Evolutionary conservation across 2,888 invertebrate genomes (phyloP).

Genomic region (Flexamia atlantica): DNA sequence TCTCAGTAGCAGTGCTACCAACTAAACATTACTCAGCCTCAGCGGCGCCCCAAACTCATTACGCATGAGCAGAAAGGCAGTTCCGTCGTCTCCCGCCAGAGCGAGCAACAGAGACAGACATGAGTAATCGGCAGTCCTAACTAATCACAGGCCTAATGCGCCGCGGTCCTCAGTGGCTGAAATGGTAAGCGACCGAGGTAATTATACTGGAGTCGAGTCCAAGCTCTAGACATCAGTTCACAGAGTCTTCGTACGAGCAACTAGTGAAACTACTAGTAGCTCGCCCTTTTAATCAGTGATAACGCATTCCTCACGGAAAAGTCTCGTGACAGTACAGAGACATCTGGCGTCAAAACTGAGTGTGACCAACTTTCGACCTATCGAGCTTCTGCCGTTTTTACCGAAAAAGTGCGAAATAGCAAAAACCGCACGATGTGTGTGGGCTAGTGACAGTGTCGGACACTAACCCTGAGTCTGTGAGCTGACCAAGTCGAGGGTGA

Average conservation of each 20-base stretch:
- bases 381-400: neutral
- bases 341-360: neutral
- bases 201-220: no score
- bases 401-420: neutral
- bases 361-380: slow-evolving; percentile 12
- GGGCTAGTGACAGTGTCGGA: neutral
- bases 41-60: no score
- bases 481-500: neutral
- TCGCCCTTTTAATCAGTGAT: neutral
- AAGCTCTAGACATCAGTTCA: neutral
- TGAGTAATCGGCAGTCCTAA: neutral
- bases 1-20: no score
- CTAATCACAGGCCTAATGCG: neutral
- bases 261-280: neutral
- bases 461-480: neutral
- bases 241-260: neutral
- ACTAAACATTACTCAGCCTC: no score
- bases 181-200: slow-evolving; percentile 9
- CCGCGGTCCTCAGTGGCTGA: slow-evolving; percentile 1
- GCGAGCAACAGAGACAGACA: neutral
- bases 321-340: neutral
- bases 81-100: neutral
- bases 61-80: neutral
- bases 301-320: neutral
- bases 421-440: neutral